phyloP scores from a whole-genome alignment of 1,140 invertebrate species.

The Triops longicaudatus region DNA sequence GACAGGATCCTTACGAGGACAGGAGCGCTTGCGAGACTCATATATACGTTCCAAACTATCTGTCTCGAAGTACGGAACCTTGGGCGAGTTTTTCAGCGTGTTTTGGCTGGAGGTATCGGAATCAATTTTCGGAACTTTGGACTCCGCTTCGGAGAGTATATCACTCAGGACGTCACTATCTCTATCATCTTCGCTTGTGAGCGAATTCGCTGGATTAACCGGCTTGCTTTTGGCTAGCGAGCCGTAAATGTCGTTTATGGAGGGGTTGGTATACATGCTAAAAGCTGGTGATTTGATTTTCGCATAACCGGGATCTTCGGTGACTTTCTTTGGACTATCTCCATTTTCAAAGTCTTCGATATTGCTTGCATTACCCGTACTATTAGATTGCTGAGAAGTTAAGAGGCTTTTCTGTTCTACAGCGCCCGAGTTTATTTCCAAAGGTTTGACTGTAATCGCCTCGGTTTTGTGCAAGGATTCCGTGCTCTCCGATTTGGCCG shows the following conservation, averaged over 20 bases:
- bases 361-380: neutral
- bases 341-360: neutral
- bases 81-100: neutral
- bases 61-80: constrained; percentile 21
- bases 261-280: constrained; percentile 28
- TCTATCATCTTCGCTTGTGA: neutral
- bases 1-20: neutral
- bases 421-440: neutral
- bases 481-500: neutral
- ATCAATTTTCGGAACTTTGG: constrained; percentile 25
- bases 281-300: neutral
- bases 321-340: neutral
- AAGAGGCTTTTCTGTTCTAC: neutral
- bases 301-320: neutral
- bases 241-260: constrained; percentile 28
- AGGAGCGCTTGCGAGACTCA: neutral
- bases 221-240: constrained; percentile 20
- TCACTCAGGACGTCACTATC: constrained; percentile 19
- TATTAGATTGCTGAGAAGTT: neutral
- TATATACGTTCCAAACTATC: constrained; percentile 24
- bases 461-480: neutral
- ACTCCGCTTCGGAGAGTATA: constrained; percentile 27
- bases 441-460: neutral
- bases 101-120: neutral
- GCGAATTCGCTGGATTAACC: neutral